Evolutionary conservation across 2,113 vertebrate species (phyloP), one percentile per base, ranked within the genome.

Genomic region (Thalassarche chlororhynchos): DNA sequence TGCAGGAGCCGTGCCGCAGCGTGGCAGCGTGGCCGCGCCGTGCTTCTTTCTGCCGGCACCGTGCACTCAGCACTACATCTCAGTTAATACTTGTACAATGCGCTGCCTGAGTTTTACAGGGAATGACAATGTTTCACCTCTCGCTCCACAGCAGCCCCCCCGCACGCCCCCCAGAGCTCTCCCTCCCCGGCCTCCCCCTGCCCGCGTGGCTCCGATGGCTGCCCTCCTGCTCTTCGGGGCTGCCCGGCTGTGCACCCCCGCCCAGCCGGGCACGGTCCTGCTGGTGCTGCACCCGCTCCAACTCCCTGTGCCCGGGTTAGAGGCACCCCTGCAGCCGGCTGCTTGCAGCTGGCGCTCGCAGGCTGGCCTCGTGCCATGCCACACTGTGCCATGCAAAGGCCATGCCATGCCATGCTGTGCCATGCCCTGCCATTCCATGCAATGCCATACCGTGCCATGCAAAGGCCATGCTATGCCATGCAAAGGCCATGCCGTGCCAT

Each of bases 51-150:
- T 46, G 76, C 71, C 15, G 3, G 44, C 58, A 25, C 3, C 10
- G 2, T 0, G 0, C 4, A 1, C 70, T 14, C 1, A 0, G 66
- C 49, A 5, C 44, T 25, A 5, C 17, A 2, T 5, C 38, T 21
- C 36, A 1, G 17, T 6, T 36, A 44, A 17, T 3, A 1, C 29
- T 28, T 5, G 23, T 4, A 26, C 58, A 14, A 19, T 0, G 14
- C 1, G 17, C 44, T 66, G 49, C 2, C 8, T 13, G 32, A 18
- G 14, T 51, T 84, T n/a, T 36, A 52, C 23, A 16, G 10, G 38
- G 20, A 57, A 44, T 14, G 31, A 10, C 44, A 28, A 3, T 2
- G 20, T n/a, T 42, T 11, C 68, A 21, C 51, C 64, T 54, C 82
- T 70, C 3, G 1, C 55, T 40, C 61, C 52, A 7, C 24, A 15